Percentiles rank a stretch among this genome's conserved stretches.
These are phyloP conservation scores for Centroberyx gerrardi DNA, from an alignment of 2,797 vertebrate genomes.

Conservation along the genomic window DNA sequence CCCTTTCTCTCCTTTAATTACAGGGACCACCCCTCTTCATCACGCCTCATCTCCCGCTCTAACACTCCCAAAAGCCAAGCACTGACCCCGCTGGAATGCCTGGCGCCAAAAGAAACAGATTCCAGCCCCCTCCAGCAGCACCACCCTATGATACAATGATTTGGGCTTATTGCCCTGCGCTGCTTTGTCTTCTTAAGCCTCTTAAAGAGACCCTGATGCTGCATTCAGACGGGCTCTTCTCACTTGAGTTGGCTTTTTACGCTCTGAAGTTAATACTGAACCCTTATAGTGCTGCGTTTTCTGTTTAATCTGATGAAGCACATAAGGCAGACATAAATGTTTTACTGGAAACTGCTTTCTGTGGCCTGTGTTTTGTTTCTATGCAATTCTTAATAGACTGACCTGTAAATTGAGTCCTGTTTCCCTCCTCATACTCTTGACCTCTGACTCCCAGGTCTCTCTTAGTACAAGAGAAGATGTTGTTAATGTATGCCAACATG, in stretches of 20 bases:
- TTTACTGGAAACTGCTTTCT: not conserved
- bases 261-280: constrained; percentile 26
- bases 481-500: not conserved
- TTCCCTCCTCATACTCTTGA: constrained; percentile 4
- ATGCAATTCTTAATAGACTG: not conserved
- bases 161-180: constrained; percentile 42
- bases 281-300: not conserved
- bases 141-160: constrained; percentile 59
- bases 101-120: constrained; percentile 60
- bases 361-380: not conserved
- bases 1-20: constrained; percentile 78
- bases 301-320: constrained; percentile 32
- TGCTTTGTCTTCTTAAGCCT: constrained; percentile 71
- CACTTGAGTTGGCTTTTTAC: constrained; percentile 39
- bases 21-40: constrained; percentile 76
- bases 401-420: not conserved
- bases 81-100: constrained; percentile 76
- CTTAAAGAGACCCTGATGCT: constrained; percentile 59
- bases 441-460: not conserved
- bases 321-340: not conserved
- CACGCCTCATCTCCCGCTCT: constrained; percentile 74
- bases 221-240: constrained; percentile 40
- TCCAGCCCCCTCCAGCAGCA: constrained; percentile 32
- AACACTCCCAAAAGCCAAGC: constrained; percentile 59
- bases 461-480: not conserved